These are phyloP conservation scores for Amphimallon solstitiale DNA, from an alignment of 2,888 invertebrate genomes.

Conservation along the genomic window DNA sequence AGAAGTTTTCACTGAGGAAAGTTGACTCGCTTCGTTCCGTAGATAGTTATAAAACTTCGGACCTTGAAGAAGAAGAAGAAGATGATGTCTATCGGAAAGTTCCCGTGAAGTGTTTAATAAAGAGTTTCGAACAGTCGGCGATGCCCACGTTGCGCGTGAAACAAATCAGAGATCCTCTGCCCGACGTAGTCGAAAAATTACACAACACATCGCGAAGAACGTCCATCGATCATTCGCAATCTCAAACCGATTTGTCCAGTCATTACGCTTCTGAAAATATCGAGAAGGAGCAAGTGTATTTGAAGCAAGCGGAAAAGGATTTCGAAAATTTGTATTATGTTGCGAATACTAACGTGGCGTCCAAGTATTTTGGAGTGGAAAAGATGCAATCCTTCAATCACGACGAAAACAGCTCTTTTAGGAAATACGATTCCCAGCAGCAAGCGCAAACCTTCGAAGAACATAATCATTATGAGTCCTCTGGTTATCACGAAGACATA, in stretches of 20 bases:
- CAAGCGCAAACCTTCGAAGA: conserved; percentile 22
- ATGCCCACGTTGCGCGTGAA: conserved; percentile 67
- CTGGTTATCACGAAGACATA: conserved; percentile 2
- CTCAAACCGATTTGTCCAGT: conserved; percentile 26
- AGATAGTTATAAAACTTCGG: neutral
- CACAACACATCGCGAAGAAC: conserved; percentile 34
- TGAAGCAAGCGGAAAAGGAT: conserved; percentile 56
- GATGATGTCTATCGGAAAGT: conserved; percentile 60
- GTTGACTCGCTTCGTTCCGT: neutral
- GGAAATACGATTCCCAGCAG: conserved; percentile 54
- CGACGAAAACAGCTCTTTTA: conserved; percentile 60
- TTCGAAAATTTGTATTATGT: conserved; percentile 60
- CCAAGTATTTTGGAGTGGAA: conserved; percentile 53
- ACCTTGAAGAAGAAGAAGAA: conserved; percentile 48
- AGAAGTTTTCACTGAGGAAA: conserved; percentile 4
- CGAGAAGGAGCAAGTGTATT: conserved; percentile 42
- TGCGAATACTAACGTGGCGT: conserved; percentile 57
- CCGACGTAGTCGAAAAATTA: conserved; percentile 55
- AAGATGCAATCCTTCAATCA: conserved; percentile 48
- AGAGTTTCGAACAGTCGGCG: conserved; percentile 72
- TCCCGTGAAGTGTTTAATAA: conserved; percentile 66
- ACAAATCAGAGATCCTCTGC: conserved; percentile 61
- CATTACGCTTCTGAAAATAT: neutral
- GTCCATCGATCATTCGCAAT: conserved; percentile 21
- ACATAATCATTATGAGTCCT: conserved; percentile 37